Evolutionary conservation across 2,797 vertebrate species (phyloP).

Genomic region (Pangasius larnaudii): DNA sequence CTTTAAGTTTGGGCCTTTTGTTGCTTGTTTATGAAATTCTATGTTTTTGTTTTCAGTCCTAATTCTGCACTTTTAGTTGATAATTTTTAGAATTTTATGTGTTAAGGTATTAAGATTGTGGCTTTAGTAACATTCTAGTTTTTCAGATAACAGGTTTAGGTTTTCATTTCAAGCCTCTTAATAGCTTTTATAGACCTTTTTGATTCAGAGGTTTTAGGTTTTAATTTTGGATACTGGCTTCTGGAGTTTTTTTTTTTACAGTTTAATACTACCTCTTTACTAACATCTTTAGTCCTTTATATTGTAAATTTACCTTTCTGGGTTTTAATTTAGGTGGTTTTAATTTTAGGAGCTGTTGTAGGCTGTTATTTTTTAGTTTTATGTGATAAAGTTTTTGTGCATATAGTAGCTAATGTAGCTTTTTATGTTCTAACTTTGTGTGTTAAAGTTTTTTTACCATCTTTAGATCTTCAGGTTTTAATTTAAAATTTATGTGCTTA

Average conservation of each 20-base stretch:
- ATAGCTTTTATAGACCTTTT: too few species aligned
- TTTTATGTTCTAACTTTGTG: neutral
- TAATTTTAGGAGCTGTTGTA: neutral
- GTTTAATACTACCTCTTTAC: too few species aligned
- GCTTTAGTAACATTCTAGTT: neutral
- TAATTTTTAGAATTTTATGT: neutral
- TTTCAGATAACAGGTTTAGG: neutral
- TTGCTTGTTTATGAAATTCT: too few species aligned
- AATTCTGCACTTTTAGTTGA: neutral
- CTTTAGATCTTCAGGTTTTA: neutral
- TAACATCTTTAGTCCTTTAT: too few species aligned
- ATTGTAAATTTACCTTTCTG: too few species aligned
- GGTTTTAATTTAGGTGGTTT: neutral
- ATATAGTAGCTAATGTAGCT: neutral
- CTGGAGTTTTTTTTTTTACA: neutral
- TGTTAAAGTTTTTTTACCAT: neutral
- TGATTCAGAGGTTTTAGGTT: neutral
- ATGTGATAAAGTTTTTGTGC: neutral
- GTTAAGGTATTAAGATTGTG: neutral
- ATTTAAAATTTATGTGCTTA: neutral
- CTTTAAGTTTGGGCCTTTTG: too few species aligned
- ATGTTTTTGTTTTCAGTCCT: neutral
- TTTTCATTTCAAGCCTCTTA: too few species aligned
- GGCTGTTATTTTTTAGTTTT: too few species aligned
- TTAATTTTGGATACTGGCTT: neutral